Conservation (phyloP, 1,140 invertebrate genomes). For the Coboldia fuscipes region DNA sequence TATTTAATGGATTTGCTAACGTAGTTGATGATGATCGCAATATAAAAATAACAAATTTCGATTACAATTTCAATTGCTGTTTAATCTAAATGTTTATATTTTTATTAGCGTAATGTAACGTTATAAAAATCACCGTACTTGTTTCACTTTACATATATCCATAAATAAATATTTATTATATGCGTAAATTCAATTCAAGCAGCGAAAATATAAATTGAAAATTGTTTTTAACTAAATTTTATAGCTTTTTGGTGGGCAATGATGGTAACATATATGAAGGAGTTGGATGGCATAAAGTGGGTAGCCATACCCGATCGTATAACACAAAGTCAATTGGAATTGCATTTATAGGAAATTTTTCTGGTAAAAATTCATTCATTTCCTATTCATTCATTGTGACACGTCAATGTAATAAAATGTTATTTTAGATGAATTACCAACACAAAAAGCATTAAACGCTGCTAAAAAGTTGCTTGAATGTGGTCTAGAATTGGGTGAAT, state of each 20-base stretch:
- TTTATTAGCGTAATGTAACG: no score
- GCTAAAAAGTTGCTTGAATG: slow-evolving; percentile 34
- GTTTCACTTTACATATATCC: neutral
- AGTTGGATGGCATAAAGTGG: slow-evolving; percentile 44
- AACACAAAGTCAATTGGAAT: slow-evolving; percentile 42
- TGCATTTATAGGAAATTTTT: slow-evolving; percentile 46
- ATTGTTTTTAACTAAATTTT: slow-evolving; percentile 7
- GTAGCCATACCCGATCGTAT: slow-evolving; percentile 43
- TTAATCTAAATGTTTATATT: no score
- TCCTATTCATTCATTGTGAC: neutral
- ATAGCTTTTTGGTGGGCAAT: slow-evolving; percentile 50
- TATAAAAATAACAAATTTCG: no score
- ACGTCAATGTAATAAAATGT: neutral
- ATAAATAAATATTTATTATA: slow-evolving; percentile 4
- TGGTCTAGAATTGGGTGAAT: slow-evolving; percentile 30
- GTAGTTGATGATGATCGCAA: no score
- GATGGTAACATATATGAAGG: slow-evolving; percentile 61
- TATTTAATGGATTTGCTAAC: no score
- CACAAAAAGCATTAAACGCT: slow-evolving; percentile 26
- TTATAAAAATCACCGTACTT: no score
- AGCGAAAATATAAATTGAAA: neutral
- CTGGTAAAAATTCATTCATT: slow-evolving; percentile 17
- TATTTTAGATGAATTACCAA: slow-evolving; percentile 29
- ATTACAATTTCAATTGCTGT: no score
- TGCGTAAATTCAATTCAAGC: neutral